Conservation (phyloP, 2,113 vertebrate genomes). For the Riparia riparia region DNA sequence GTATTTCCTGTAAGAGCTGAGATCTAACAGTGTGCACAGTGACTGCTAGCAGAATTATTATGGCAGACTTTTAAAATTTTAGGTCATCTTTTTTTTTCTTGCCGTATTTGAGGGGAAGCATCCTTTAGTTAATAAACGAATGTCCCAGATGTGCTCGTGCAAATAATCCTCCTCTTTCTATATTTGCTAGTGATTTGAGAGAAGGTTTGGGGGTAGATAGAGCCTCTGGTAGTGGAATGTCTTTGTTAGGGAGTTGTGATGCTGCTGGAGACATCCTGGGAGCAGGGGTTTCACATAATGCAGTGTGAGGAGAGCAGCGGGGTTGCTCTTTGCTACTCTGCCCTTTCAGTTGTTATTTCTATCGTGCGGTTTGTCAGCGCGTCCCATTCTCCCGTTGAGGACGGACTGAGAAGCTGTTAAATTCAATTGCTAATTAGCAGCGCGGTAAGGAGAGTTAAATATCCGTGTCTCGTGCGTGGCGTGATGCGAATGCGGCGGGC, state of each 20-base stretch:
- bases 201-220: background rate
- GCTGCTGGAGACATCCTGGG: background rate
- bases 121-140: background rate
- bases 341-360: background rate
- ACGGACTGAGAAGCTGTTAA: background rate
- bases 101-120: background rate
- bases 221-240: background rate
- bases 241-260: background rate
- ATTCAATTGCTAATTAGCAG: background rate
- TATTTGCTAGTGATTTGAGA: background rate
- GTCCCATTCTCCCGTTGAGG: rapidly evolving
- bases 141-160: background rate
- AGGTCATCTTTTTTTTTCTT: background rate
- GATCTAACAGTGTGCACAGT: background rate
- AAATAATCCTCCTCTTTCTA: background rate
- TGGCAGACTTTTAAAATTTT: background rate
- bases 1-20: background rate
- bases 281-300: background rate
- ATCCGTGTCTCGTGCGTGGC: rapidly evolving
- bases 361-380: background rate
- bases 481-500: rapidly evolving
- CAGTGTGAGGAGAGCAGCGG: background rate
- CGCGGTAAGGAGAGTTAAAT: rapidly evolving
- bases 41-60: background rate
- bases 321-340: background rate